These are phyloP conservation scores for Anabas testudineus DNA, from an alignment of 2,797 vertebrate species.

Conservation along the genomic window DNA sequence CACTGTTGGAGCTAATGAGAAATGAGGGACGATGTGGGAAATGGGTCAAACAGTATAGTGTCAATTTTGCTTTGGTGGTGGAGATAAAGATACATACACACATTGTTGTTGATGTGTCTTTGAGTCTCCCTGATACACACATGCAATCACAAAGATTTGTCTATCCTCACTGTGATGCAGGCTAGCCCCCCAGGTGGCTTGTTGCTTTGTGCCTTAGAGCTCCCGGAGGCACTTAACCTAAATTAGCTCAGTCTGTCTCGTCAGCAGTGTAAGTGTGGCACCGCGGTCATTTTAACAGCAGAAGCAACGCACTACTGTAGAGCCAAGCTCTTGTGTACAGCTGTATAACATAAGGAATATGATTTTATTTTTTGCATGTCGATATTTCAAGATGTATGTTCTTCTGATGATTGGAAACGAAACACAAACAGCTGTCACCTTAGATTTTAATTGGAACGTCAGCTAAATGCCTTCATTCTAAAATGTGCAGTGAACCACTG, in stretches of 20 bases:
- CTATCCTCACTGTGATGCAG: constrained; percentile 32
- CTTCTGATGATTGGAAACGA: neutral
- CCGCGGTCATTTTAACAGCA: constrained; percentile 26
- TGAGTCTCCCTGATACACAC: constrained; percentile 8
- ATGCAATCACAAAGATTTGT: constrained; percentile 22
- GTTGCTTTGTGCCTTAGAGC: constrained; percentile 72
- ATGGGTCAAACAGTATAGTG: constrained; percentile 52
- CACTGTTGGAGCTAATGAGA: constrained; percentile 45
- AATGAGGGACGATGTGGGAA: constrained; percentile 59
- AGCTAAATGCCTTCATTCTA: neutral
- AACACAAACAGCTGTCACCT: neutral
- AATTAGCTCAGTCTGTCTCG: constrained; percentile 71
- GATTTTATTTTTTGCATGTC: neutral
- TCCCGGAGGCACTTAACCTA: constrained; percentile 80
- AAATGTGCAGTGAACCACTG: constrained; percentile 26
- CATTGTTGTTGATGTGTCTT: constrained; percentile 25
- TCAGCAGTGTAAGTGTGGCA: constrained; percentile 39
- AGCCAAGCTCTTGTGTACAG: neutral
- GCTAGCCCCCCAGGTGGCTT: constrained; percentile 73
- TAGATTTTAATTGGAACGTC: neutral
- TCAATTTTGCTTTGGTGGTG: constrained; percentile 34
- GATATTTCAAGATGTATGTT: neutral
- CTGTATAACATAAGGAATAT: neutral
- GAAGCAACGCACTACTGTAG: neutral
- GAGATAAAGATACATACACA: constrained; percentile 31